These are phyloP conservation scores for Aspidoscelis tigris DNA, from an alignment of 2,113 vertebrate genomes.

Conservation along the genomic window DNA sequence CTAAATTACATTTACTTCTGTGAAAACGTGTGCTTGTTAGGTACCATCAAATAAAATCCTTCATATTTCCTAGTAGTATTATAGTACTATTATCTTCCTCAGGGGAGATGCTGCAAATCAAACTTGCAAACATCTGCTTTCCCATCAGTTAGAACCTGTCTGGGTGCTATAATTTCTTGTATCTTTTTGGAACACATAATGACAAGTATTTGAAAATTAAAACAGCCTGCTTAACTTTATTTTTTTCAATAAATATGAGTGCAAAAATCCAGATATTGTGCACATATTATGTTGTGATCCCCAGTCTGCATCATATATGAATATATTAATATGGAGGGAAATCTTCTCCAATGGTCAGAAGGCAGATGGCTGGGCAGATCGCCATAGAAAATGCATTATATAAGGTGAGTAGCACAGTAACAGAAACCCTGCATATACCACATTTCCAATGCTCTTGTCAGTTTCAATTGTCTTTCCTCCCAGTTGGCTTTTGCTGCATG, in stretches of 20 bases:
- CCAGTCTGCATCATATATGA: not conserved
- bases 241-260: not conserved
- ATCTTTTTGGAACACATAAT: no score
- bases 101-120: no score
- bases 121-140: no score
- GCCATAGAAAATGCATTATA: not conserved
- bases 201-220: not conserved
- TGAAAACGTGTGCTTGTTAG: no score
- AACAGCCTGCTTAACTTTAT: not conserved
- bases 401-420: slow-evolving; percentile 16
- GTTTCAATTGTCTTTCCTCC: slow-evolving; percentile 31
- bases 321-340: not conserved
- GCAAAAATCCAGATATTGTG: not conserved
- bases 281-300: not conserved
- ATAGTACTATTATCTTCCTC: no score
- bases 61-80: no score
- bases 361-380: not conserved
- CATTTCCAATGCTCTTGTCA: slow-evolving; percentile 7
- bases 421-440: slow-evolving; percentile 2
- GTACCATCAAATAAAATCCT: no score
- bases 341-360: not conserved
- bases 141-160: no score
- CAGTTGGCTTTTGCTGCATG: slow-evolving; percentile 34
- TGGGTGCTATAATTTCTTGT: no score
- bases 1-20: not conserved